These are phyloP conservation scores for Taphrorychus bicolor DNA, from an alignment of 2,888 invertebrate genomes.

Conservation along the genomic window DNA sequence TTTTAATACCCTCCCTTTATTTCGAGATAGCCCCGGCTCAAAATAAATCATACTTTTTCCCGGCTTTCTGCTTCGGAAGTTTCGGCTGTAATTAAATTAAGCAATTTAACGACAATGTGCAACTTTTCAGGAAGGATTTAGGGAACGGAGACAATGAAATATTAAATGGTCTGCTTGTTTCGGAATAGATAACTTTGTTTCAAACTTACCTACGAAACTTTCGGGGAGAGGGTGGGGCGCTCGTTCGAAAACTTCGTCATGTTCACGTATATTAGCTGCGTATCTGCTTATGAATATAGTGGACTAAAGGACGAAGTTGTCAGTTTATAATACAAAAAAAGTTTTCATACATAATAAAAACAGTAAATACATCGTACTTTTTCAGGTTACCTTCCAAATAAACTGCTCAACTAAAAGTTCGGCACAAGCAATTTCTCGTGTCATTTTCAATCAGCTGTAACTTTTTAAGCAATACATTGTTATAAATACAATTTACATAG, in stretches of 20 bases:
- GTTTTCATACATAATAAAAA: no score
- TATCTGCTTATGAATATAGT: no score
- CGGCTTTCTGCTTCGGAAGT: conserved; percentile 32
- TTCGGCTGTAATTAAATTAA: conserved; percentile 45
- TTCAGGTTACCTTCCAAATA: no score
- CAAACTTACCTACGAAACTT: not conserved
- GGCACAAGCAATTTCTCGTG: no score
- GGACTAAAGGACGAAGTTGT: no score
- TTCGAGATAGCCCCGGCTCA: conserved; percentile 34
- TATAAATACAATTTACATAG: no score
- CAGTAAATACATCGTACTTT: no score
- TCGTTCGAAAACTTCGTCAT: not conserved
- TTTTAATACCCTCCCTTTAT: conserved; percentile 39
- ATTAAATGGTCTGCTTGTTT: conserved; percentile 46
- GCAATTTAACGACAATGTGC: conserved; percentile 45
- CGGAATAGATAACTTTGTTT: conserved; percentile 17
- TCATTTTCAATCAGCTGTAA: no score
- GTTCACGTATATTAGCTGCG: no score
- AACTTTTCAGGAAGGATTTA: conserved; percentile 43
- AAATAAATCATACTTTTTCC: conserved; percentile 39
- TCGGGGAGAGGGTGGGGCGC: not conserved
- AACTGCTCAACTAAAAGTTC: no score
- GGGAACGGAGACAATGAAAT: conserved; percentile 44
- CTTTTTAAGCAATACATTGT: no score
- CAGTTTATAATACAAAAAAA: no score